Evolutionary conservation across 2,797 vertebrate species (phyloP).

Genomic region (Anguilla anguilla): DNA sequence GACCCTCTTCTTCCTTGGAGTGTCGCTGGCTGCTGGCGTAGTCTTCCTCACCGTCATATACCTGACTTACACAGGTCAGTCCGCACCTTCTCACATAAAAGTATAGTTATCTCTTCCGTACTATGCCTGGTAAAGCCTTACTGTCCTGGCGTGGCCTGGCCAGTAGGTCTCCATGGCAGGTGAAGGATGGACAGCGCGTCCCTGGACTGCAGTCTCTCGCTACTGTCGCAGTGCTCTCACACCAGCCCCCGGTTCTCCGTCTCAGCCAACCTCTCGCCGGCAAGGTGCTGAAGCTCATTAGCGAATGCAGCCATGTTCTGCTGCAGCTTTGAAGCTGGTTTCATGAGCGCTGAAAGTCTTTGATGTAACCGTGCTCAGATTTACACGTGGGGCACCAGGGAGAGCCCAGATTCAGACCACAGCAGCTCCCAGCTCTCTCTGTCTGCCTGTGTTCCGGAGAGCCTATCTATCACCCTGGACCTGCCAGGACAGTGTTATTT

Average conservation of each 20-base stretch:
- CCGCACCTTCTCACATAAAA: background rate
- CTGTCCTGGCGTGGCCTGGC: background rate
- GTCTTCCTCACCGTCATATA: conserved; percentile 98
- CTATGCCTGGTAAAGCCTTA: background rate
- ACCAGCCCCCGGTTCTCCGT: background rate
- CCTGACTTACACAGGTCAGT: conserved; percentile 95
- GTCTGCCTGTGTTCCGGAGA: background rate
- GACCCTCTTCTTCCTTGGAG: conserved; percentile 95
- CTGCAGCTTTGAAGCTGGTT: background rate
- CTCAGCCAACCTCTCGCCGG: background rate
- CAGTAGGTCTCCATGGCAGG: background rate
- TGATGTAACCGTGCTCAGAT: background rate
- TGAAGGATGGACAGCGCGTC: background rate
- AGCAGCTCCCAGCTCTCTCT: background rate
- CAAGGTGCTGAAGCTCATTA: background rate
- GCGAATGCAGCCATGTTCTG: background rate
- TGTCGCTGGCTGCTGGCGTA: conserved; percentile 89
- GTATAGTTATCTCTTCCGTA: background rate
- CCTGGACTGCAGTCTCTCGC: background rate
- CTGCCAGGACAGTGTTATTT: background rate
- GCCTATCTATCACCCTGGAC: background rate
- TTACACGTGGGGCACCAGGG: background rate
- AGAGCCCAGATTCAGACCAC: background rate
- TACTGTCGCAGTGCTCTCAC: background rate
- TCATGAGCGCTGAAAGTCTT: background rate